These are phyloP conservation scores for Thaumatotibia leucotreta DNA, from an alignment of 1,140 invertebrate species.

Conservation along the genomic window DNA sequence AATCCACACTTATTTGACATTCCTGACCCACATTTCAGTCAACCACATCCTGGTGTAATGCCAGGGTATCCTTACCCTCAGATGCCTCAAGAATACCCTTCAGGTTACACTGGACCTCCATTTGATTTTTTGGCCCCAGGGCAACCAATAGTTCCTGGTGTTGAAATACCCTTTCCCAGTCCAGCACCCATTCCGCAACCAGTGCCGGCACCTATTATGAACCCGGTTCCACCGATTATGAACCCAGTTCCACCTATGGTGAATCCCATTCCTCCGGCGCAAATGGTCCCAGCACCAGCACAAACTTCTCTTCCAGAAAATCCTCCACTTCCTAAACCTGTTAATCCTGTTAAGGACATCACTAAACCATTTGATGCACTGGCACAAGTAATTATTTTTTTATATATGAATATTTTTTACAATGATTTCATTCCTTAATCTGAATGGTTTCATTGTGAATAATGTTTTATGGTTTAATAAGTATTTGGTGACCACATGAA, in stretches of 20 bases:
- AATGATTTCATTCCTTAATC: background rate
- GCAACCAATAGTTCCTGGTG: background rate
- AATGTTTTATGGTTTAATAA: constrained; percentile 15
- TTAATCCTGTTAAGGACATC: constrained; percentile 13
- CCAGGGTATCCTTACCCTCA: constrained; percentile 40
- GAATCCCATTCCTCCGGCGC: background rate
- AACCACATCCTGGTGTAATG: constrained; percentile 17
- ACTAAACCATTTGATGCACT: constrained; percentile 49
- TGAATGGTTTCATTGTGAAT: constrained; percentile 8
- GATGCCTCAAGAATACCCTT: constrained; percentile 13
- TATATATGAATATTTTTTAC: background rate
- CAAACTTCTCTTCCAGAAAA: constrained; percentile 30
- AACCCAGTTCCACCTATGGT: constrained; percentile 16
- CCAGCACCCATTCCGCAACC: constrained; percentile 35
- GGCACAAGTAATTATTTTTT: constrained; percentile 59
- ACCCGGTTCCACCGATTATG: constrained; percentile 10
- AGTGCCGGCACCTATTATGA: constrained; percentile 32
- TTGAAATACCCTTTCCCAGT: constrained; percentile 11
- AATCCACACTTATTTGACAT: constrained; percentile 17
- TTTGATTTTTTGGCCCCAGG: constrained; percentile 34
- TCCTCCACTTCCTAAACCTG: constrained; percentile 8
- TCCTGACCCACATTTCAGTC: constrained; percentile 18
- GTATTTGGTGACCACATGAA: constrained; percentile 15
- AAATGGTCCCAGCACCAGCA: constrained; percentile 27
- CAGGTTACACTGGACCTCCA: constrained; percentile 26